A percentile compares a stretch with the other conserved stretches of the same genome.
Conservation (phyloP, 2,797 vertebrate genomes). For the Buphagus erythrorhynchus region DNA sequence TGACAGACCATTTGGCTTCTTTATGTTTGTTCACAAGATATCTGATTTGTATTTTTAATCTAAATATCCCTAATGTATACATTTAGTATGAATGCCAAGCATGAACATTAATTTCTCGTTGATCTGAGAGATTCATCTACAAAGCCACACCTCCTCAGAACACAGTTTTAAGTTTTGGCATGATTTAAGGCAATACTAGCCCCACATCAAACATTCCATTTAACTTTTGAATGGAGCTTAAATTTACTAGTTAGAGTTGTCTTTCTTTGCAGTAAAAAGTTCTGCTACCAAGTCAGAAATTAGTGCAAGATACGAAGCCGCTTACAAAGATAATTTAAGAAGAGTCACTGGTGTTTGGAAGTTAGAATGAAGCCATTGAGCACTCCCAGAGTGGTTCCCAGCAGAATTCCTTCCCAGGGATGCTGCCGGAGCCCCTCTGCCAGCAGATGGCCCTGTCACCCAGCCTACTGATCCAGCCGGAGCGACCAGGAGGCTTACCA, state of each 20-base stretch:
- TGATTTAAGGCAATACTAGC: not conserved
- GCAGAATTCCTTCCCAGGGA: rapidly evolving
- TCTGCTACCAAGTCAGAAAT: not conserved
- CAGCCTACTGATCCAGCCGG: not conserved
- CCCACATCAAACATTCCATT: not conserved
- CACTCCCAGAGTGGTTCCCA: not conserved
- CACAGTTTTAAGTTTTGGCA: not conserved
- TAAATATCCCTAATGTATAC: not conserved
- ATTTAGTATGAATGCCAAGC: rapidly evolving
- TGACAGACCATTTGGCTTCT: not conserved
- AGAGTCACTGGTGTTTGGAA: not conserved
- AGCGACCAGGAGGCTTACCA: rapidly evolving
- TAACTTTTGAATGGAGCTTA: not conserved
- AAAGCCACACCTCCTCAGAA: not conserved
- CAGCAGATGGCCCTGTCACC: conserved; percentile 57
- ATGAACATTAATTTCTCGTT: not conserved
- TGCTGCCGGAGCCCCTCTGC: not conserved
- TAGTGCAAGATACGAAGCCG: not conserved
- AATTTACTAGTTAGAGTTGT: not conserved
- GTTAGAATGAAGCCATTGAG: not conserved
- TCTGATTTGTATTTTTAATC: not conserved
- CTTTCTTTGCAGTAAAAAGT: not conserved
- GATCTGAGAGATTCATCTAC: not conserved
- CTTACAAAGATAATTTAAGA: not conserved
- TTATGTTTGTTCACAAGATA: not conserved